Conservation (phyloP, 2,113 vertebrate genomes). For the Prochilodus magdalenae region DNA sequence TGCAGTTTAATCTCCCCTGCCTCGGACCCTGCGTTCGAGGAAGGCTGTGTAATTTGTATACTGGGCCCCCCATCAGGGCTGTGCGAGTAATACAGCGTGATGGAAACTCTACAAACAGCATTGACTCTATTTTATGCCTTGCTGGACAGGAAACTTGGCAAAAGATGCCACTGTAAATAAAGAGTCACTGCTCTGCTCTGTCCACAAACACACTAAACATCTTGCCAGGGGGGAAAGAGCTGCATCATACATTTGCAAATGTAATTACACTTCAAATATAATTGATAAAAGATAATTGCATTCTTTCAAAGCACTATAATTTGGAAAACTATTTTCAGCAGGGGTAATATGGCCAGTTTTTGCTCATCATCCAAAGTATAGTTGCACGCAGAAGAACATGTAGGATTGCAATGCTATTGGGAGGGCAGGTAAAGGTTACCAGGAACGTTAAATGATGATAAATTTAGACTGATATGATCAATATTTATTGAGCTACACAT, state of each 20-base stretch:
- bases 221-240: not conserved
- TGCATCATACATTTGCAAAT: not conserved
- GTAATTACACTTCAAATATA: not conserved
- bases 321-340: not conserved
- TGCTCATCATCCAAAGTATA: too few relatives aligned
- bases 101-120: not conserved
- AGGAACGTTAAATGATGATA: too few relatives aligned
- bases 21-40: not conserved
- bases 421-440: too few relatives aligned
- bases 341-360: not conserved
- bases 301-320: not conserved
- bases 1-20: not conserved
- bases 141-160: slow-evolving; percentile 4
- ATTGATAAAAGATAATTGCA: not conserved
- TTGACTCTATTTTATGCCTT: not conserved
- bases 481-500: too few relatives aligned
- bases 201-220: not conserved
- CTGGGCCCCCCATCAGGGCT: not conserved
- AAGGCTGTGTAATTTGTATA: not conserved
- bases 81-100: not conserved
- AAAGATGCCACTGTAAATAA: not conserved
- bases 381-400: too few relatives aligned
- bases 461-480: too few relatives aligned
- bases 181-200: not conserved
- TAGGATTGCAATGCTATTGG: too few relatives aligned